Conservation (phyloP, 2,888 invertebrate genomes). For the Magallana nippona region DNA sequence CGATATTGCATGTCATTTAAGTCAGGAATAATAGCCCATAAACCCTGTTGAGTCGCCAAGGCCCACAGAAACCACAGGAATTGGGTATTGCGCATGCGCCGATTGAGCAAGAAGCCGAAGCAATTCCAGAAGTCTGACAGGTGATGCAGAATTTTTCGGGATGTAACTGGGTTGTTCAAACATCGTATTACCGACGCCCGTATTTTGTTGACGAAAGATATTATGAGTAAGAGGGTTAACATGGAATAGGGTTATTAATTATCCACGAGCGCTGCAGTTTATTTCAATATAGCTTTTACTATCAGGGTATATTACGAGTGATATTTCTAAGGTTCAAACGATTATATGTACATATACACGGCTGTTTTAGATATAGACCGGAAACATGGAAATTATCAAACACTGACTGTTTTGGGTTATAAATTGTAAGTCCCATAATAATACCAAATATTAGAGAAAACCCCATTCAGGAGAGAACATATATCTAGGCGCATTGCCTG, state of each 20-base stretch:
- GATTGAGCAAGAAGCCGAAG: neutral
- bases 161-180: slow-evolving; percentile 8
- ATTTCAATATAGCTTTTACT: neutral
- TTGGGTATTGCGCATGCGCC: slow-evolving; percentile 1
- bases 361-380: too few species aligned
- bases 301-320: too few species aligned
- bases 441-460: too few species aligned
- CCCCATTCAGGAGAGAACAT: too few species aligned
- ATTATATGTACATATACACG: too few species aligned
- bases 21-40: neutral
- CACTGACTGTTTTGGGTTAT: too few species aligned
- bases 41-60: neutral
- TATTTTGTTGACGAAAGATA: slow-evolving; percentile 11
- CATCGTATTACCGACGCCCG: slow-evolving; percentile 4
- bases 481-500: too few species aligned
- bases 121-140: neutral
- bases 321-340: too few species aligned
- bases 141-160: neutral
- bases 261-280: neutral
- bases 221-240: neutral
- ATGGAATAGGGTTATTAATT: neutral
- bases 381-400: too few species aligned
- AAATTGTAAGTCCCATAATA: too few species aligned
- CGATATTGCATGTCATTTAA: slow-evolving; percentile 33
- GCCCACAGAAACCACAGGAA: neutral